A percentile compares a stretch with the other conserved stretches of the same genome.
These are phyloP conservation scores for Chrysodeixis includens DNA, from an alignment of 2,888 invertebrate species.

Conservation along the genomic window DNA sequence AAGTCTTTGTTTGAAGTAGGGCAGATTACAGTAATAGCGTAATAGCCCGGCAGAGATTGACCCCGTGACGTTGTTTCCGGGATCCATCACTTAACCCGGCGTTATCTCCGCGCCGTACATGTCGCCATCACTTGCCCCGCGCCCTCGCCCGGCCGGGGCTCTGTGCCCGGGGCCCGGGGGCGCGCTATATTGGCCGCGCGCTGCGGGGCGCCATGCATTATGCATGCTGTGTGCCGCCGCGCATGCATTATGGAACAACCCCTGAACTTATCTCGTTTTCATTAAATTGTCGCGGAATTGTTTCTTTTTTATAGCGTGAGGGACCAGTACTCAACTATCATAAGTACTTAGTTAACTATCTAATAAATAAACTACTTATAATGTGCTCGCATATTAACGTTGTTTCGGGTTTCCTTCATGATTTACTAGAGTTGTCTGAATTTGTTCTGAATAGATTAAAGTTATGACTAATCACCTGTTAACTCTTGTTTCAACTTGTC, in stretches of 20 bases:
- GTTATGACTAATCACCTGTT: not conserved
- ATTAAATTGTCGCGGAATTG: slow-evolving; percentile 51
- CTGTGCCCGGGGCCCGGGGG: slow-evolving; percentile 31
- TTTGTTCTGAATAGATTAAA: not conserved
- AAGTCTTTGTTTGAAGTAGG: not conserved
- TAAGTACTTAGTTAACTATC: too few relatives aligned
- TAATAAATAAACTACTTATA: too few relatives aligned
- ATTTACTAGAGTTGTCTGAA: not conserved
- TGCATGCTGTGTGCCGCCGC: slow-evolving; percentile 64
- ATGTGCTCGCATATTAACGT: too few relatives aligned
- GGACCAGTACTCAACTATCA: too few relatives aligned
- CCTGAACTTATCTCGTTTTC: slow-evolving; percentile 47
- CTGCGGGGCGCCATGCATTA: slow-evolving; percentile 74
- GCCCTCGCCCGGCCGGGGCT: slow-evolving; percentile 9
- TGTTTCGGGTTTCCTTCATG: not conserved
- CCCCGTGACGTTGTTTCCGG: not conserved
- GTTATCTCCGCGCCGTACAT: slow-evolving; percentile 8
- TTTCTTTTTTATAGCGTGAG: too few relatives aligned
- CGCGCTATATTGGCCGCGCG: slow-evolving; percentile 61
- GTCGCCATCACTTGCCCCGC: slow-evolving; percentile 45
- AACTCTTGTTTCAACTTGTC: not conserved
- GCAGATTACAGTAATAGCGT: not conserved
- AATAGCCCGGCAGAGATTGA: not conserved
- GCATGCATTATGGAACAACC: slow-evolving; percentile 56
- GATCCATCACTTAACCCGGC: not conserved